Base-by-base conservation (phyloP, 2,888 invertebrate species). In the Cheilosia soror region DNA sequence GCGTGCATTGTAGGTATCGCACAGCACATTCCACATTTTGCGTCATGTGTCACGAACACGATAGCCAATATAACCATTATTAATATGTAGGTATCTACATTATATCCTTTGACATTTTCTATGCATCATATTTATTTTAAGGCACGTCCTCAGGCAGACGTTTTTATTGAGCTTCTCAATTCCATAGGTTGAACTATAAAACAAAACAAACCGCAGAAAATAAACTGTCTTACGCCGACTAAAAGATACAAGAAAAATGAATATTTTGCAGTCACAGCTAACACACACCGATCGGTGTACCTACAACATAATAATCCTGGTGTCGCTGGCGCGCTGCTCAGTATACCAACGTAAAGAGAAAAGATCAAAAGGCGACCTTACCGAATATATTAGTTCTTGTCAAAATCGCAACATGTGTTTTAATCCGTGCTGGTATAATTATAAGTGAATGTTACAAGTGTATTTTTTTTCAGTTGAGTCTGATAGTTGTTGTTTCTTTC, bases 361-460 rank as follows among this genome's bases (percentile, higher is more conserved):
- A 87, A 79, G 83, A 90, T 90, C 91, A 91, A 90, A 90, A 90
- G 91, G 88, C 90, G 89, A 90, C 90, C 91, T 90, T 89, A 90
- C 89, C 89, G 89, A 90, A 90, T 90, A 89, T 89, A 92, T 92
- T 92, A 91, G 90, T 92, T 92, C 90, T 90, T 92, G 92, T 92
- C 92, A 91, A 90, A 89, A 88, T 88, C 89, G 88, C 90, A 90
- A 91, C 91, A 90, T 90, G 90, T 90, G 90, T 89, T 89, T 88
- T 86, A 87, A 87, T 88, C 88, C 87, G 44, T 72, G 68, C 68
- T 62, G 73, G 42, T 80, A 79, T 63, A 86, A 86, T 87, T 87
- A 86, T 83, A 75, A 83, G 83, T 73, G 76, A 76, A 76, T 78
- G 71, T 73, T 82, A 85, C 82, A 87, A 80, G 78, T 76, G 79